Evolutionary conservation across 2,888 invertebrate species (phyloP).

Genomic region (Anoncus sp.): DNA sequence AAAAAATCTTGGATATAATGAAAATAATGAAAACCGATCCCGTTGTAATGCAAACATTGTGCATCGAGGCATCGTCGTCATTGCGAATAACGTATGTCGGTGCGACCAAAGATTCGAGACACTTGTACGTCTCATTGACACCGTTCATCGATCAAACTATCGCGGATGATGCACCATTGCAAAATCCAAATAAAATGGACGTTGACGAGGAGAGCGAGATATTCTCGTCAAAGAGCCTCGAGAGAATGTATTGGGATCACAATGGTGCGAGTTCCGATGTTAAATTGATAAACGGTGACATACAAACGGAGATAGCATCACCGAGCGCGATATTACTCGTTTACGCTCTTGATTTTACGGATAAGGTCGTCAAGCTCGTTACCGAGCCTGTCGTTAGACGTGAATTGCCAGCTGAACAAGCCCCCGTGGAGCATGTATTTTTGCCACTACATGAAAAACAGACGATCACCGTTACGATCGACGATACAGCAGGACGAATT

Average conservation of each 20-base stretch:
- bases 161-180: conserved; percentile 77
- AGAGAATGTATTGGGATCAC: conserved; percentile 85
- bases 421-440: conserved; percentile 89
- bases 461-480: conserved; percentile 48
- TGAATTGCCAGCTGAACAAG: conserved; percentile 87
- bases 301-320: conserved; percentile 43
- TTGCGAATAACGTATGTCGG: conserved; percentile 76
- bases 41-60: conserved; percentile 77
- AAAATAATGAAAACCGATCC: conserved; percentile 78
- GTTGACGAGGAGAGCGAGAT: conserved; percentile 81
- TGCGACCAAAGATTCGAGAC: conserved; percentile 78
- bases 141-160: conserved; percentile 62
- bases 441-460: conserved; percentile 85
- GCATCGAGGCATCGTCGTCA: conserved; percentile 77
- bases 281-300: conserved; percentile 85
- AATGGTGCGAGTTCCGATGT: conserved; percentile 85
- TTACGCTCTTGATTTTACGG: conserved; percentile 85
- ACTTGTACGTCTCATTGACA: conserved; percentile 79
- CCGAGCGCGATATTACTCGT: conserved; percentile 84
- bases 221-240: conserved; percentile 80
- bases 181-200: conserved; percentile 79
- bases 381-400: conserved; percentile 87
- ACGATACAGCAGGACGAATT: conserved; percentile 50
- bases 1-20: conserved; percentile 75
- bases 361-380: conserved; percentile 84